Conservation (phyloP, 1,140 invertebrate genomes). For the Diprion similis region DNA sequence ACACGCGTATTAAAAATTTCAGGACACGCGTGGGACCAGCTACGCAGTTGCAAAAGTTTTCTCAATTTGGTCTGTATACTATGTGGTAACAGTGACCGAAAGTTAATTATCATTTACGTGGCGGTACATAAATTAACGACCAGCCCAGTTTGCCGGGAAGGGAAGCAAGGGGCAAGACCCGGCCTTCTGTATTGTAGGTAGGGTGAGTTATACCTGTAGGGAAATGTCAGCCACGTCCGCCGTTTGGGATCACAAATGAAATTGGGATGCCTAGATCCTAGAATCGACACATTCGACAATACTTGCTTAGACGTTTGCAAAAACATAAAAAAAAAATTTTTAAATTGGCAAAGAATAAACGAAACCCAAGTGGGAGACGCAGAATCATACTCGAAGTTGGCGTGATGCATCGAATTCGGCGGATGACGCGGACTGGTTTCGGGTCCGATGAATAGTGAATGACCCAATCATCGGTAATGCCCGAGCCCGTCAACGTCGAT, state of each 20-base stretch:
- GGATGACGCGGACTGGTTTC: too few relatives aligned
- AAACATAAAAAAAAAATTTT: too few relatives aligned
- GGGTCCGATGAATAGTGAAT: too few relatives aligned
- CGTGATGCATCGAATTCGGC: too few relatives aligned
- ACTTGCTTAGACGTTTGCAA: neutral
- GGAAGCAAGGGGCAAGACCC: neutral
- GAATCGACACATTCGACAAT: neutral
- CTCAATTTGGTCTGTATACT: neutral
- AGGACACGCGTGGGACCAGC: too few relatives aligned
- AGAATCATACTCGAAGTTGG: too few relatives aligned
- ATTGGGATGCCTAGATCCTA: neutral
- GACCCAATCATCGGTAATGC: too few relatives aligned
- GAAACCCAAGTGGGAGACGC: too few relatives aligned
- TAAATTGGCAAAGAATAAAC: too few relatives aligned
- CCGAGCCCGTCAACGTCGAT: too few relatives aligned
- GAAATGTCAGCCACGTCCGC: neutral
- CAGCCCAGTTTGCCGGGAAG: neutral
- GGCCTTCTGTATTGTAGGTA: neutral
- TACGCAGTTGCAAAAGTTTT: too few relatives aligned
- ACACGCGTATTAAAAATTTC: too few relatives aligned
- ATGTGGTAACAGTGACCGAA: neutral
- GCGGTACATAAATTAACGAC: constrained; percentile 3
- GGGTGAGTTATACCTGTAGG: neutral
- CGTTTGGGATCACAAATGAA: neutral
- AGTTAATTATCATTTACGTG: constrained; percentile 3